Conservation (phyloP, 2,888 invertebrate genomes). For the Lasioglossum villosulum region DNA sequence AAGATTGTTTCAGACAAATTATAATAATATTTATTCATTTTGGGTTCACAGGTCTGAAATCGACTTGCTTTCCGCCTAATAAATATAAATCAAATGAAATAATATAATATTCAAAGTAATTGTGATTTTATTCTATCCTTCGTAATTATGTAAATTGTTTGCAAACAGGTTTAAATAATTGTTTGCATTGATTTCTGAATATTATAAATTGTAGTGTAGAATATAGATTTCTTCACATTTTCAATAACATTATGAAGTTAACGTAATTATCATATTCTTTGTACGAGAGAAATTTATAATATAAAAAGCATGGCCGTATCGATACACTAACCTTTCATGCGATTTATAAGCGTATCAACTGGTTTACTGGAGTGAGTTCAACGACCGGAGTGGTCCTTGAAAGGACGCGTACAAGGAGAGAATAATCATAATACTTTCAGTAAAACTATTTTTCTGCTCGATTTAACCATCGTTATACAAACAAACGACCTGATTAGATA, state of each 20-base stretch:
- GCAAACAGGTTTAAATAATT: neutral
- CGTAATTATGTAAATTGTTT: neutral
- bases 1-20: neutral
- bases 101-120: neutral
- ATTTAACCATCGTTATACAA: neutral
- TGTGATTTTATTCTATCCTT: neutral
- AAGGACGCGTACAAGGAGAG: slow-evolving; percentile 28
- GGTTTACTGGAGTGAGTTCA: slow-evolving; percentile 27
- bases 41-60: no score
- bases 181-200: neutral
- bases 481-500: neutral
- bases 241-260: neutral
- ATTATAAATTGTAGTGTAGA: neutral
- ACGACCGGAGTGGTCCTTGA: slow-evolving; percentile 30
- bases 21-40: neutral
- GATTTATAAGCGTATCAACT: slow-evolving; percentile 7
- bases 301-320: neutral
- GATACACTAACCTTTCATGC: neutral
- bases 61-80: neutral
- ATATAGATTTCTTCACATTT: neutral
- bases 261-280: neutral
- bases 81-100: neutral
- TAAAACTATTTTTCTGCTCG: neutral
- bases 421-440: neutral
- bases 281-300: neutral